A percentile compares a stretch with the other conserved stretches of the same genome.
Conservation (phyloP, 2,113 vertebrate species). For the Dermatemys mawii region DNA sequence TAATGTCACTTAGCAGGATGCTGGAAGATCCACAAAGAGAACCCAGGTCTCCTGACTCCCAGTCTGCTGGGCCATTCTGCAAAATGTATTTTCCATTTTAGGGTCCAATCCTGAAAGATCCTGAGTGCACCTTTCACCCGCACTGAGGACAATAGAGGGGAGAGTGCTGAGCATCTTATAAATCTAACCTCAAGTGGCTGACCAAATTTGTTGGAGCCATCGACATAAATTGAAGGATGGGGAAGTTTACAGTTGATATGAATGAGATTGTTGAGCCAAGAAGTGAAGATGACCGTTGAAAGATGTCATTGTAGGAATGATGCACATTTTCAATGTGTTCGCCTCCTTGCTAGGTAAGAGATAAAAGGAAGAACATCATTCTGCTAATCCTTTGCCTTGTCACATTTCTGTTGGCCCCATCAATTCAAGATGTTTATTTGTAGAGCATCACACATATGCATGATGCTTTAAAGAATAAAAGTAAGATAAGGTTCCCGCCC, state of each 20-base stretch:
- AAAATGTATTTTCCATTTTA: conserved; percentile 46
- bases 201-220: not conserved
- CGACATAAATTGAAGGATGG: not conserved
- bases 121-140: conserved; percentile 25
- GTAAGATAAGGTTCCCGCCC: conserved; percentile 25
- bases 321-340: conserved; percentile 4
- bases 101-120: not conserved
- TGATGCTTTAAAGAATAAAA: conserved; percentile 25
- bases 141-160: conserved; percentile 18
- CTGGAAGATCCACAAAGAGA: conserved; percentile 10
- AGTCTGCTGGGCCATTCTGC: conserved; percentile 1
- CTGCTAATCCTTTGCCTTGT: not conserved
- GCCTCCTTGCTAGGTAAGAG: conserved; percentile 12
- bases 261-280: not conserved
- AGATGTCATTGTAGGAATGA: not conserved
- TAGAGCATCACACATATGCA: not conserved
- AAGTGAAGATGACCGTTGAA: conserved; percentile 5
- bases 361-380: conserved; percentile 25
- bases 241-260: not conserved
- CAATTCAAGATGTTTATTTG: not conserved
- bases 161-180: not conserved
- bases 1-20: not conserved
- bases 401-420: not conserved
- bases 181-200: not conserved
- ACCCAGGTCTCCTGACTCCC: not conserved